Percentiles rank a stretch among this genome's conserved stretches.
Conservation (phyloP, 1,140 invertebrate species). For the Catajapyx aquilonaris region DNA sequence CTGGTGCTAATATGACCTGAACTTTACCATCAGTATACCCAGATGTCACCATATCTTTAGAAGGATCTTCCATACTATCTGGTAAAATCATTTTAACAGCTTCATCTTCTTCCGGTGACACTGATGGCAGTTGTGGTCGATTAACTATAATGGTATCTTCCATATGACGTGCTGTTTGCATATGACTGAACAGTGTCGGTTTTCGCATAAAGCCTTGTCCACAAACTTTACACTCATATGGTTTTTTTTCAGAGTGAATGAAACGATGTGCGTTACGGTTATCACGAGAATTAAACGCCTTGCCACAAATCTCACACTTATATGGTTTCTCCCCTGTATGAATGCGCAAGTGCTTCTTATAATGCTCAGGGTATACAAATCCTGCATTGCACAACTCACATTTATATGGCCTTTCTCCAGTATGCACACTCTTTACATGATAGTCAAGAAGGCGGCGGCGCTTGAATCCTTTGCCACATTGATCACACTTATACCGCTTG, state of each 20-base stretch:
- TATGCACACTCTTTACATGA: slow-evolving; percentile 59
- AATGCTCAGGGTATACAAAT: slow-evolving; percentile 66
- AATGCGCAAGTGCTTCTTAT: slow-evolving; percentile 56
- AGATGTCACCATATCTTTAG: background rate
- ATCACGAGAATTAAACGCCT: slow-evolving; percentile 58
- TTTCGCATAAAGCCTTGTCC: slow-evolving; percentile 65
- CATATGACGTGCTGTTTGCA: slow-evolving; percentile 41
- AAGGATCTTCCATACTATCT: background rate
- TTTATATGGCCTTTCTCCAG: slow-evolving; percentile 49
- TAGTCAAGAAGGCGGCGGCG: slow-evolving; percentile 49
- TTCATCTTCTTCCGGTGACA: background rate
- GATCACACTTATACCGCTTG: slow-evolving; percentile 42
- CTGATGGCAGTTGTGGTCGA: slow-evolving; percentile 34
- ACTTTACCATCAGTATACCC: background rate
- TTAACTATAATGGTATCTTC: slow-evolving; percentile 60
- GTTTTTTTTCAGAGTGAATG: slow-evolving; percentile 66
- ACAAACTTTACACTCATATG: slow-evolving; percentile 61
- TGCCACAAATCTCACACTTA: slow-evolving; percentile 65
- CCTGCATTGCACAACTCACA: slow-evolving; percentile 48
- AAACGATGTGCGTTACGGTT: slow-evolving; percentile 67
- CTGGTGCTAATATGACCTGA: background rate
- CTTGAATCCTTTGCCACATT: slow-evolving; percentile 52
- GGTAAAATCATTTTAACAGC: background rate
- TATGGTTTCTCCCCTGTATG: slow-evolving; percentile 62
- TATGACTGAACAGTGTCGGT: slow-evolving; percentile 53